phyloP scores from a whole-genome alignment of 1,140 invertebrate species.

The Chrysoperla carnea region DNA sequence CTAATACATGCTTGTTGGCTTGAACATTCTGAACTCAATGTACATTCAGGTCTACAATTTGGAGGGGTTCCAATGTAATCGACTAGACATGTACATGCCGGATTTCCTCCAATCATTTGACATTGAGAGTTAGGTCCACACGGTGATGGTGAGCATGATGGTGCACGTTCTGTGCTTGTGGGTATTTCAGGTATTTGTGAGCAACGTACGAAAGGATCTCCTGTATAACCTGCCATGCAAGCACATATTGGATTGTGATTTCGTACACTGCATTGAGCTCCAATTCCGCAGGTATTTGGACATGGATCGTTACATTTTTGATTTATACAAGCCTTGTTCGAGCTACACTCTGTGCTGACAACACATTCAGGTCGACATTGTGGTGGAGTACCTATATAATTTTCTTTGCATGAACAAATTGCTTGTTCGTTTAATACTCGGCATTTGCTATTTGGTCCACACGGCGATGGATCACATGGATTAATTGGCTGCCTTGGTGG shows the following conservation, averaged over 20 bases:
- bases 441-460: slow-evolving; percentile 48
- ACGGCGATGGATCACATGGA: slow-evolving; percentile 41
- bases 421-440: slow-evolving; percentile 31
- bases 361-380: slow-evolving; percentile 42
- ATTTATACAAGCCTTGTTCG: slow-evolving; percentile 38
- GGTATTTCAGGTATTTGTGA: slow-evolving; percentile 21
- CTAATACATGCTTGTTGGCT: slow-evolving; percentile 51
- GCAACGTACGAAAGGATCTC: slow-evolving; percentile 53
- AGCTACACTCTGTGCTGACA: slow-evolving; percentile 39
- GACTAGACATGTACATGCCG: slow-evolving; percentile 59
- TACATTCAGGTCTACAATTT: slow-evolving; percentile 54
- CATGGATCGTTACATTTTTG: slow-evolving; percentile 44
- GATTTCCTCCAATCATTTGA: slow-evolving; percentile 44
- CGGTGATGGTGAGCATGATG: slow-evolving; percentile 56
- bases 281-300: slow-evolving; percentile 38
- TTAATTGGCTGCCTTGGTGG: slow-evolving; percentile 19
- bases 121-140: slow-evolving; percentile 71
- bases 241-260: slow-evolving; percentile 46
- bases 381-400: slow-evolving; percentile 37
- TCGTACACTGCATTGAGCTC: slow-evolving; percentile 35
- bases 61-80: slow-evolving; percentile 59
- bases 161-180: slow-evolving; percentile 35
- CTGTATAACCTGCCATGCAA: slow-evolving; percentile 50
- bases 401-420: slow-evolving; percentile 41
- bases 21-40: slow-evolving; percentile 51